These are phyloP conservation scores for Crenichthys baileyi DNA, from an alignment of 2,797 vertebrate species.

Conservation along the genomic window DNA sequence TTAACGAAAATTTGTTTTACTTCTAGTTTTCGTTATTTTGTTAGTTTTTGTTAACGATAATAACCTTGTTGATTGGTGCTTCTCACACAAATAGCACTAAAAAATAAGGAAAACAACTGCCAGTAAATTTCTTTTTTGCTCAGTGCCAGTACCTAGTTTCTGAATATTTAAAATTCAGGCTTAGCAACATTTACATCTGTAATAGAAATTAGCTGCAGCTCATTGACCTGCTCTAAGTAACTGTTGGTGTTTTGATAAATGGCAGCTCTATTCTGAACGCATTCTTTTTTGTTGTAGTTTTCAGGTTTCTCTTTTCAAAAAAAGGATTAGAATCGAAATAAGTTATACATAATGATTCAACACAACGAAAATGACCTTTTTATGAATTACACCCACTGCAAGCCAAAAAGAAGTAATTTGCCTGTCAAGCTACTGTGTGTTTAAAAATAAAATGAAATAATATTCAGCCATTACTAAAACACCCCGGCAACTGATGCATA, in stretches of 20 bases:
- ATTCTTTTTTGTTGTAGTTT: not conserved
- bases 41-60: too few relatives aligned
- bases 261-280: not conserved
- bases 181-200: not conserved
- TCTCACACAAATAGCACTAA: too few relatives aligned
- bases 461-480: not conserved
- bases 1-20: too few relatives aligned
- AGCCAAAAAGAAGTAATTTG: constrained; percentile 20
- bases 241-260: constrained; percentile 3
- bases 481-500: constrained; percentile 16
- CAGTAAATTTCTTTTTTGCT: not conserved
- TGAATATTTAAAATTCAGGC: not conserved
- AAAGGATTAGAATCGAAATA: not conserved
- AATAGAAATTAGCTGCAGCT: not conserved
- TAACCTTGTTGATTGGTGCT: too few relatives aligned
- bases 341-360: not conserved
- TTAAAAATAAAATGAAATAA: not conserved
- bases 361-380: not conserved
- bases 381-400: constrained; percentile 11
- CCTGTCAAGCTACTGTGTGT: constrained; percentile 10
- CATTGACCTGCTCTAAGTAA: constrained; percentile 22
- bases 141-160: not conserved
- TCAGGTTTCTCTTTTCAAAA: not conserved
- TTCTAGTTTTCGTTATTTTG: too few relatives aligned
- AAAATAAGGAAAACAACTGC: not conserved